Evolutionary conservation across 1,140 invertebrate genomes (phyloP), one percentile per base, ranked within the genome.

Genomic region (Hydropsyche tenuis): DNA sequence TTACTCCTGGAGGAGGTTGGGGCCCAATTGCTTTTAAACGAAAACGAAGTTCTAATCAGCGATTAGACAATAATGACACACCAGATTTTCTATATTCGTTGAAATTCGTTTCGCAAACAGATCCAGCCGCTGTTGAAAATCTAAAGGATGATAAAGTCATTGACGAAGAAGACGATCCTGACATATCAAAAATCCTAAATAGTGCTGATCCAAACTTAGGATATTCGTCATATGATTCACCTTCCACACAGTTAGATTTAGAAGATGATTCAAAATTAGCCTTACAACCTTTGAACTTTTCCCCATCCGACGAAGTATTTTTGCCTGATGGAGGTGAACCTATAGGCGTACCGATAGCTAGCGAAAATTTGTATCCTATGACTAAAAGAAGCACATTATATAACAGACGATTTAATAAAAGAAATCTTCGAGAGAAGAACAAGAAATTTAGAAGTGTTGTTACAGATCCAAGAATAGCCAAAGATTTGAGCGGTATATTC

Each of bases 301-400:
- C 73, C 42, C 53, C 81, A 80, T 86, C 79, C 83, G 79, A 86
- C 75, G 81, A 82, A 60, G 81, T 83, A 66, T 73, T 82, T 63
- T 75, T 72, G 20, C 60, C 80, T 16, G 83, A 85, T 77, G 82
- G 83, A 46, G 82, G 84, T 63, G 82, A 83, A n/a, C 37, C 42
- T 1, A 69, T 69, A 4, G 66, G 53, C n/a, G 12, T 43, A n/a
- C 66, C 66, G 23, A 46, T 66, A 18, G 78, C 82, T 16, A 75
- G 74, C 45, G 84, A 87, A 77, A 90, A 90, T 82, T 83, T 88
- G 1, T 90, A 90, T 78, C 88, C 88, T 14, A 87, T 90, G n/a
- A 82, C 87, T 22, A 90, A 90, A 81, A 82, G 89, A 30, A 88
- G 86, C 74, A 84, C 84, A 0, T 78, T 82, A 14, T 82, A 82